Evolutionary conservation across 2,888 invertebrate species (phyloP).

Genomic region (Temnothorax unifasciatus): DNA sequence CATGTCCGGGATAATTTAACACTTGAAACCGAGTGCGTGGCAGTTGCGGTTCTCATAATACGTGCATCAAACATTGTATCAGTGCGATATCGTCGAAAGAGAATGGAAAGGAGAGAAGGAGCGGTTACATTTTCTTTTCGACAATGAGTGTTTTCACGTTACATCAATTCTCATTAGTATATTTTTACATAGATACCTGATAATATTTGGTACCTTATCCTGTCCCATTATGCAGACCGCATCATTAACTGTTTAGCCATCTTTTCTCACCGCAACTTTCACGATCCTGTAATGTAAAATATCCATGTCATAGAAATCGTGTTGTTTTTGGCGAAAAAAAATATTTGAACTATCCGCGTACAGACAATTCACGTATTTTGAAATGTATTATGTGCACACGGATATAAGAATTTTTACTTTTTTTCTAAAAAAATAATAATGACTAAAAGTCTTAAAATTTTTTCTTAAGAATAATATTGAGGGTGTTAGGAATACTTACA

Average conservation of each 20-base stretch:
- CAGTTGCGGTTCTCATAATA: conserved; percentile 1
- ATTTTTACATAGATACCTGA: conserved; percentile 1
- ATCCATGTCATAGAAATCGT: conserved; percentile 29
- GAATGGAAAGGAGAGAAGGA: not conserved
- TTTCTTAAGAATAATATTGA: not conserved
- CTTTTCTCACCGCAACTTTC: conserved; percentile 36
- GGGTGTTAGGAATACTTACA: not conserved
- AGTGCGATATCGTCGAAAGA: not conserved
- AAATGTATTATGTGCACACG: not conserved
- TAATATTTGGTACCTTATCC: conserved; percentile 25
- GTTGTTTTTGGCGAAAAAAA: not conserved
- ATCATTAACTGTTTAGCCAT: conserved; percentile 19
- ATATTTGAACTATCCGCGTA: no score
- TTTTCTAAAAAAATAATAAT: not conserved
- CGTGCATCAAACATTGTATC: not conserved
- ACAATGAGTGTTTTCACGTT: not conserved
- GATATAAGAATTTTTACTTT: not conserved
- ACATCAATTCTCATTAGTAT: conserved; percentile 2
- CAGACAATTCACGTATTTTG: not conserved
- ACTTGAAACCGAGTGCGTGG: conserved; percentile 65
- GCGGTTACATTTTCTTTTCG: not conserved
- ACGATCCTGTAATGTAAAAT: conserved; percentile 32
- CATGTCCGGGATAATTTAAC: conserved; percentile 77
- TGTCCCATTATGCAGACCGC: conserved; percentile 12
- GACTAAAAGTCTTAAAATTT: not conserved